Conservation (phyloP, 2,888 invertebrate genomes). For the Idaea aversata region DNA sequence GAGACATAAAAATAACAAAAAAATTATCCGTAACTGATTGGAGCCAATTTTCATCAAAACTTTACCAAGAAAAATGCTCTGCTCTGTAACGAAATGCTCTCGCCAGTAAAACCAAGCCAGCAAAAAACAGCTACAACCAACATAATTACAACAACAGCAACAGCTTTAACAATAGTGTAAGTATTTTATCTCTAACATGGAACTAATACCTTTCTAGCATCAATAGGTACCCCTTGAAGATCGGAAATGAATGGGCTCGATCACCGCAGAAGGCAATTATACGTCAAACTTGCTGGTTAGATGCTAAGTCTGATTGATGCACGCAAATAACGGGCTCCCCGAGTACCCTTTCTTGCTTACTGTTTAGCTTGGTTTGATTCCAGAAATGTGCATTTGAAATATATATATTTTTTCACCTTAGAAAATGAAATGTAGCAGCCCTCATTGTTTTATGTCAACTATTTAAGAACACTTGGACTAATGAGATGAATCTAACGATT, state of each 20-base stretch:
- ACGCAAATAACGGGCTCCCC: background rate
- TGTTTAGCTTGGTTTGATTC: background rate
- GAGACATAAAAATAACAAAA: no score
- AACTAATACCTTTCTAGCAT: background rate
- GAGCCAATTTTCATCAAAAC: no score
- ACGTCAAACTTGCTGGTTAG: background rate
- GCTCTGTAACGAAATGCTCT: no score
- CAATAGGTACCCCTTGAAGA: background rate
- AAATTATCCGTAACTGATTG: no score
- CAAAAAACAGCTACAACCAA: no score
- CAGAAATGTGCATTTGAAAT: background rate
- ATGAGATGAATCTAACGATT: no score
- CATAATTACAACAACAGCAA: background rate
- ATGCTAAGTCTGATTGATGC: background rate
- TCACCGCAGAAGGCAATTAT: slow-evolving; percentile 1
- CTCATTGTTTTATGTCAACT: no score
- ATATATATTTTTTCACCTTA: background rate
- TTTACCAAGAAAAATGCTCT: no score
- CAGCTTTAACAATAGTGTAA: background rate
- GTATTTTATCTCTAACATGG: background rate
- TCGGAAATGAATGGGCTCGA: background rate
- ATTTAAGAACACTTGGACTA: no score
- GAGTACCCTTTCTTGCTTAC: background rate
- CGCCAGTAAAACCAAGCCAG: no score
- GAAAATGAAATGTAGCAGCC: no score